Conservation (phyloP, 2,113 vertebrate species). For the Probosciger aterrimus region DNA sequence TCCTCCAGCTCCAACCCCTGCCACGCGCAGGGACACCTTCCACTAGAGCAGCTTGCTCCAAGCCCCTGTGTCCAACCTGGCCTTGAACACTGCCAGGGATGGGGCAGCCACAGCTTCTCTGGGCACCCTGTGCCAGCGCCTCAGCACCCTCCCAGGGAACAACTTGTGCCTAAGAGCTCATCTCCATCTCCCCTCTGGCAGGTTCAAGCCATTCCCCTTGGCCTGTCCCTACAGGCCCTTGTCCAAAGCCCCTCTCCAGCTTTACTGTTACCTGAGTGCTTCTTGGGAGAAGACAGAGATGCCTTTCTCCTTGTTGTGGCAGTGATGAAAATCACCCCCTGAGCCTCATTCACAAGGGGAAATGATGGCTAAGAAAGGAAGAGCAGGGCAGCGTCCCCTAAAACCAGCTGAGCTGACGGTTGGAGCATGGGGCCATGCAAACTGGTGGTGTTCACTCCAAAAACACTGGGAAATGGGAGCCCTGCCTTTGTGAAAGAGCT, state of each 20-base stretch:
- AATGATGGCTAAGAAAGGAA: background rate
- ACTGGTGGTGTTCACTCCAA: fast-evolving
- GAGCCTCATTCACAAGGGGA: fast-evolving
- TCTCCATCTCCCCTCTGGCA: background rate
- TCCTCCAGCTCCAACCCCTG: background rate
- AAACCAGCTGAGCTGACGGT: fast-evolving
- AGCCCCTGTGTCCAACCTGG: too few species aligned
- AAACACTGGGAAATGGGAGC: fast-evolving
- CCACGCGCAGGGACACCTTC: background rate
- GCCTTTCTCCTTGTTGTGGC: background rate
- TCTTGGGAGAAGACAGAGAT: background rate
- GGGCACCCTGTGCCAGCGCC: too few species aligned
- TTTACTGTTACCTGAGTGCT: background rate
- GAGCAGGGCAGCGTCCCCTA: background rate
- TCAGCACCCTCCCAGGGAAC: too few species aligned
- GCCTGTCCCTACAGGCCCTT: background rate
- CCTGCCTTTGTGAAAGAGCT: background rate
- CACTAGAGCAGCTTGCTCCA: background rate
- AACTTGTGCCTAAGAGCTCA: too few species aligned
- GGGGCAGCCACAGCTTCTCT: too few species aligned
- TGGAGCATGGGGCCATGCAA: fast-evolving
- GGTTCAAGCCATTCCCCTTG: background rate
- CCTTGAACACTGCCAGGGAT: too few species aligned
- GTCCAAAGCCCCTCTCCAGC: background rate
- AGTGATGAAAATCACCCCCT: background rate